Evolutionary conservation across 92 coral and sea anemone species (phyloP).

Genomic region (Virgularia gustaviana): DNA sequence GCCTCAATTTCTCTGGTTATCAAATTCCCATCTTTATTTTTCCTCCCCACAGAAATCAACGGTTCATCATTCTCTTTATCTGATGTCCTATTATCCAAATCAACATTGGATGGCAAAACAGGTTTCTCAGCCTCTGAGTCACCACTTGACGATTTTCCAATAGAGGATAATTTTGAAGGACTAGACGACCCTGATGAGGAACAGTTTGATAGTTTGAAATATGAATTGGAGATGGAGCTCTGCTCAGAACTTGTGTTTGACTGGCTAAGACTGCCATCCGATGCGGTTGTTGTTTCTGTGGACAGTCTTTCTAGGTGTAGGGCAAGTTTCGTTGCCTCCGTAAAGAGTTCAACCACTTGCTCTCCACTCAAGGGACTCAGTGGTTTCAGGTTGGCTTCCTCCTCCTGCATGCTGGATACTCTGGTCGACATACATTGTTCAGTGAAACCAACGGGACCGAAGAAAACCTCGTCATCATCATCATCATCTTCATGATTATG

Average conservation of each 20-base stretch:
- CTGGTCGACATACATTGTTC: slow-evolving; percentile 77
- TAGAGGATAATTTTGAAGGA: not conserved
- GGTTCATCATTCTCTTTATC: slow-evolving; percentile 34
- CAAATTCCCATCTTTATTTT: not conserved
- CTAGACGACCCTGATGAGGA: slow-evolving; percentile 12
- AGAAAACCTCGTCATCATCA: slow-evolving; percentile 87
- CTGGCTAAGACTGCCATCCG: not conserved
- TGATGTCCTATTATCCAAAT: too few relatives aligned
- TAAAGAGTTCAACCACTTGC: slow-evolving; percentile 87
- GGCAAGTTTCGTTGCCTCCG: slow-evolving; percentile 89
- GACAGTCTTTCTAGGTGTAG: slow-evolving; percentile 11
- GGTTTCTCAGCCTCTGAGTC: slow-evolving; percentile 2
- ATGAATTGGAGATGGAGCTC: slow-evolving; percentile 12
- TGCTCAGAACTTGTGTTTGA: not conserved
- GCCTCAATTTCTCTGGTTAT: too few relatives aligned
- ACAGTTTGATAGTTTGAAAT: slow-evolving; percentile 2
- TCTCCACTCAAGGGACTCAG: slow-evolving; percentile 82
- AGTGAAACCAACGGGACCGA: slow-evolving; percentile 88
- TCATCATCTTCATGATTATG: slow-evolving; percentile 15
- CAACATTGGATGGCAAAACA: not conserved
- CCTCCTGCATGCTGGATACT: slow-evolving; percentile 47
- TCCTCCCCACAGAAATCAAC: not conserved
- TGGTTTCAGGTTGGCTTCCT: slow-evolving; percentile 52
- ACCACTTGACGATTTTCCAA: slow-evolving; percentile 16
- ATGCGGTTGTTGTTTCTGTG: not conserved